These are phyloP conservation scores for Ficedula albicollis DNA, from an alignment of 2,797 vertebrate genomes.

Conservation along the genomic window DNA sequence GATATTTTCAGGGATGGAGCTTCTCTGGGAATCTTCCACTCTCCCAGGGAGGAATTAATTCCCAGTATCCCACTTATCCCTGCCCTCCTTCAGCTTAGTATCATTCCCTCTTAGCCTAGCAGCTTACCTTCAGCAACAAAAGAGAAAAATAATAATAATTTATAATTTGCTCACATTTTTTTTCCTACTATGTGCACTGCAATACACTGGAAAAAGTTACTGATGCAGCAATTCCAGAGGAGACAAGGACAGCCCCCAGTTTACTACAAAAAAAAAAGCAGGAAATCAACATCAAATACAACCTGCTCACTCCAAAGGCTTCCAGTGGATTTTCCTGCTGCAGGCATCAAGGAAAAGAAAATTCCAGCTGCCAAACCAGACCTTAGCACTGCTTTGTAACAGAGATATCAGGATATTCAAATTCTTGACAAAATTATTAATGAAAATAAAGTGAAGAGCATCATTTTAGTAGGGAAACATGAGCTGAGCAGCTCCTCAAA, in stretches of 20 bases:
- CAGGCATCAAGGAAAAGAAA: not conserved
- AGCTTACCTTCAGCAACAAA: not conserved
- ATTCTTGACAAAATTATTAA: not conserved
- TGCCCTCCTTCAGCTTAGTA: not conserved
- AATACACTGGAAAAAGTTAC: not conserved
- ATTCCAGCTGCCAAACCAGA: not conserved
- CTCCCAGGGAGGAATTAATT: not conserved
- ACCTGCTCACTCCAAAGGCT: not conserved
- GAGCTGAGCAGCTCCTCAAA: not conserved
- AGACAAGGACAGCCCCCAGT: not conserved
- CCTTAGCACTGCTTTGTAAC: not conserved
- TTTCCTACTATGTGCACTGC: not conserved
- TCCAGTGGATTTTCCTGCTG: not conserved
- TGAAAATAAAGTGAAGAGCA: not conserved
- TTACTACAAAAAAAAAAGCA: not conserved
- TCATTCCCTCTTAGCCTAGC: not conserved
- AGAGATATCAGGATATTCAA: not conserved
- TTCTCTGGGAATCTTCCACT: not conserved
- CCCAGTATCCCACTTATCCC: not conserved
- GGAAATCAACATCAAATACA: not conserved
- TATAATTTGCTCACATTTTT: fast-evolving
- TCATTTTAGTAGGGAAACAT: fast-evolving
- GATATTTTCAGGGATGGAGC: not conserved
- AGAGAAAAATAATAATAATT: not conserved
- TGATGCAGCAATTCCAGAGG: not conserved